Evolutionary conservation across 2,888 invertebrate species (phyloP).

Genomic region (Eristalis arbustorum): DNA sequence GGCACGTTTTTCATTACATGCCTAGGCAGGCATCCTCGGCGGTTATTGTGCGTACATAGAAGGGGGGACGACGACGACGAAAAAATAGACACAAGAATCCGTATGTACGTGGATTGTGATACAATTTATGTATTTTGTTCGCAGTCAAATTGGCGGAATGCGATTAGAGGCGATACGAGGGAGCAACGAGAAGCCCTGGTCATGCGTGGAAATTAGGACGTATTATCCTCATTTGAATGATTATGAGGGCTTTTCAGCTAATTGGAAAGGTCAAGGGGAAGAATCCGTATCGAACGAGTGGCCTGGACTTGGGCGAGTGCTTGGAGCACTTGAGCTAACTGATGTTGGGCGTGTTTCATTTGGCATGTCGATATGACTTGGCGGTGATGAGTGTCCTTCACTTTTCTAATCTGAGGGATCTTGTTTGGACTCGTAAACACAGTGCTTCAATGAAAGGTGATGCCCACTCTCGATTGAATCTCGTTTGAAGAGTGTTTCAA

Average conservation of each 20-base stretch:
- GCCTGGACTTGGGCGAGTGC: background rate
- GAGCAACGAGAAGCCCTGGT: background rate
- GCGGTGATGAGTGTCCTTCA: no score
- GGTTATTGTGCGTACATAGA: no score
- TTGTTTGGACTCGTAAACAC: no score
- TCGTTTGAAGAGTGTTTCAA: no score
- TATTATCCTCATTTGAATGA: conserved; percentile 7
- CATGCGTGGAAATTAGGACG: conserved; percentile 10
- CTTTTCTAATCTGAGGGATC: no score
- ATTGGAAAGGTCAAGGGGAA: conserved; percentile 2
- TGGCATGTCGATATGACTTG: background rate
- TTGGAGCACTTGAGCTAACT: background rate
- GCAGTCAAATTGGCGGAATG: background rate
- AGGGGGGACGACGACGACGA: background rate
- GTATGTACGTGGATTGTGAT: background rate
- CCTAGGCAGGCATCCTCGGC: background rate
- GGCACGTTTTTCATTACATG: conserved; percentile 11
- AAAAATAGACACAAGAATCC: background rate
- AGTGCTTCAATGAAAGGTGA: no score
- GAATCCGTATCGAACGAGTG: background rate
- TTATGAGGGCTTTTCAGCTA: background rate
- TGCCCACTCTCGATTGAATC: no score
- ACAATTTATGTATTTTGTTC: background rate
- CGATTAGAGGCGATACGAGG: background rate
- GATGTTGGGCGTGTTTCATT: background rate